A percentile compares a stretch with the other conserved stretches of the same genome.
Evolutionary conservation across 2,888 invertebrate species (phyloP).

Genomic region (Dryobotodes eremita): DNA sequence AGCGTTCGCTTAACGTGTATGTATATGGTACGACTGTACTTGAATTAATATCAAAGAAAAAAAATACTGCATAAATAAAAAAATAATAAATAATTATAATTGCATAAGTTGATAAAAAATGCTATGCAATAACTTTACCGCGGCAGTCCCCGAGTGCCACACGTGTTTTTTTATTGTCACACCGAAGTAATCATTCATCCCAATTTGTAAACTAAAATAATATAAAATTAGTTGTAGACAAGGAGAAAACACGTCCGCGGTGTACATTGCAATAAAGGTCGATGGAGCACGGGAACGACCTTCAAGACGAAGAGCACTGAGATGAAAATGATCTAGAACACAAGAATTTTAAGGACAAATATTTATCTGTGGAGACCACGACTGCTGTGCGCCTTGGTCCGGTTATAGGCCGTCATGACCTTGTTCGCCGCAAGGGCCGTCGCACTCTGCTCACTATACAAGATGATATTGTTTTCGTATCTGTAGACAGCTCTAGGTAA

Average conservation of each 20-base stretch:
- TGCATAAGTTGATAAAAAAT: too few relatives aligned
- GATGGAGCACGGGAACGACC: slow-evolving; percentile 20
- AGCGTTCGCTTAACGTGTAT: too few relatives aligned
- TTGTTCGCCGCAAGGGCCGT: slow-evolving; percentile 67
- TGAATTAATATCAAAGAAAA: too few relatives aligned
- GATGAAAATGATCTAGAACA: slow-evolving; percentile 46
- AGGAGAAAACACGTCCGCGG: slow-evolving; percentile 31
- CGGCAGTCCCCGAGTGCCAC: too few relatives aligned
- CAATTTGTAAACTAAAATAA: slow-evolving; percentile 5
- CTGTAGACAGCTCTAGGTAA: slow-evolving; percentile 65
- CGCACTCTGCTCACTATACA: slow-evolving; percentile 65
- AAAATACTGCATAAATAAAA: too few relatives aligned
- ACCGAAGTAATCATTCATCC: slow-evolving; percentile 30
- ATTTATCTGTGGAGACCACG: slow-evolving; percentile 29
- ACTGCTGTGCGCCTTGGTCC: slow-evolving; percentile 65
- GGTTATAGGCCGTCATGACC: slow-evolving; percentile 61
- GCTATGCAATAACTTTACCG: too few relatives aligned
- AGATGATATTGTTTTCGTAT: slow-evolving; percentile 49
- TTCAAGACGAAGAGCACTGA: slow-evolving; percentile 13
- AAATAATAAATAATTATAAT: too few relatives aligned
- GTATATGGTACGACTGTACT: too few relatives aligned
- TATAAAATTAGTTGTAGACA: slow-evolving; percentile 6
- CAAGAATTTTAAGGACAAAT: slow-evolving; percentile 43
- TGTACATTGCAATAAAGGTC: slow-evolving; percentile 29
- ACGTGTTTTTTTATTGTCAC: slow-evolving; percentile 11